A percentile compares a stretch with the other conserved stretches of the same genome.
Conservation (phyloP, 2,797 vertebrate genomes). For the Chaetophractus vellerosus region DNA sequence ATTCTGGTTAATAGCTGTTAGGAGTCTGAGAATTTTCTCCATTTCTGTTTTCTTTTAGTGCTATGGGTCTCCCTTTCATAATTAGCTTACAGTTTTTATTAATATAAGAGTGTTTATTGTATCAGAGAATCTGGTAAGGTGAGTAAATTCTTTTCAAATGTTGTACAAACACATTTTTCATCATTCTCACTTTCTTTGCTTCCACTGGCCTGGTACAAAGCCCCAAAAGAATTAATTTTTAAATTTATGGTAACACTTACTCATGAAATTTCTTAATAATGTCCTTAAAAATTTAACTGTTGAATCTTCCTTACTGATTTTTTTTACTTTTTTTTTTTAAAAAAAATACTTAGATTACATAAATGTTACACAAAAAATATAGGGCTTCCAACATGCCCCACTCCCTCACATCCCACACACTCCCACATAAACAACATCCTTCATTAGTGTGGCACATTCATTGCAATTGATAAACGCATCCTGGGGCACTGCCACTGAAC, state of each 20-base stretch:
- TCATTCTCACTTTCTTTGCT: conserved; percentile 11
- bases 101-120: neutral
- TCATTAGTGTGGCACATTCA: no score
- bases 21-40: conserved; percentile 16
- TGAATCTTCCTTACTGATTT: conserved; percentile 2
- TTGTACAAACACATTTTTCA: neutral
- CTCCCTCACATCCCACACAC: no score
- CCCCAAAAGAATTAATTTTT: neutral
- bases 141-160: neutral
- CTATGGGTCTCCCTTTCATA: neutral
- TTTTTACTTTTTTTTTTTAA: no score
- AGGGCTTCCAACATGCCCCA: no score
- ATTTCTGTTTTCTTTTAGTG: neutral
- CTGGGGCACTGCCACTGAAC: no score
- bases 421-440: no score
- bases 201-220: neutral
- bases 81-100: neutral
- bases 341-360: no score
- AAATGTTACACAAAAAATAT: no score
- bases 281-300: conserved; percentile 38
- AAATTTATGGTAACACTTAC: neutral
- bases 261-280: conserved; percentile 61
- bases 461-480: no score
- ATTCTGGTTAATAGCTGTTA: conserved; percentile 10
- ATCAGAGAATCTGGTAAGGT: neutral